phyloP scores from a whole-genome alignment of 2,888 invertebrate species.

The Pachydiplax longipennis region DNA sequence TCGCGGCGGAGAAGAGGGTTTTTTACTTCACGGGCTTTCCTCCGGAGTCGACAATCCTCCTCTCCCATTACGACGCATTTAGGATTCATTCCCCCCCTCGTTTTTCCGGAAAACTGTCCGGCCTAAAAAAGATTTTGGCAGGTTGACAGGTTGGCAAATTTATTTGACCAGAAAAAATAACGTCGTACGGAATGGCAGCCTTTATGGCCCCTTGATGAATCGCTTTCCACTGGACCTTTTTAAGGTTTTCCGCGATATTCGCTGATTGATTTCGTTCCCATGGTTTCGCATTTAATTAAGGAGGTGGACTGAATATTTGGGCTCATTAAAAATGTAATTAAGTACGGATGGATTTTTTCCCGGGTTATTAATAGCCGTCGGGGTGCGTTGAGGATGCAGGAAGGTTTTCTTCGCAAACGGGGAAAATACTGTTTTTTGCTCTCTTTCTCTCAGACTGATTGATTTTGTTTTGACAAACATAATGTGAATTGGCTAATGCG shows the following conservation, averaged over 20 bases:
- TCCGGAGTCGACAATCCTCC: not conserved
- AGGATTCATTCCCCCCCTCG: not conserved
- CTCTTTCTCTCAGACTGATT: not conserved
- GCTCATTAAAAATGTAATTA: slow-evolving; percentile 7
- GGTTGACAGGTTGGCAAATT: slow-evolving; percentile 27
- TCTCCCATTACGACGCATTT: not conserved
- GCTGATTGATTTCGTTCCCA: slow-evolving; percentile 23
- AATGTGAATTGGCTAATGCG: not conserved
- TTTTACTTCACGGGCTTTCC: not conserved
- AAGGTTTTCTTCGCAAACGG: not conserved
- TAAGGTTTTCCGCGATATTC: not conserved
- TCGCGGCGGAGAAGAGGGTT: not conserved
- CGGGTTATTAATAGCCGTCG: not conserved
- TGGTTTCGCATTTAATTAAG: slow-evolving; percentile 28
- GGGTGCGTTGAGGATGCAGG: not conserved
- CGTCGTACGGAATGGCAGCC: not conserved
- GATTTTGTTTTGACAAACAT: not conserved
- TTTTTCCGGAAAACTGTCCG: slow-evolving; percentile 4
- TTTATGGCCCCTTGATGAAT: slow-evolving; percentile 18
- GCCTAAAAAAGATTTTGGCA: slow-evolving; percentile 3
- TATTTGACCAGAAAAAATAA: slow-evolving; percentile 3
- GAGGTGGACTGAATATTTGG: slow-evolving; percentile 3
- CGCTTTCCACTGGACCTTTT: not conserved
- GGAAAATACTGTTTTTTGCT: not conserved
- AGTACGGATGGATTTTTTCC: not conserved